A percentile compares a stretch with the other conserved stretches of the same genome.
These are phyloP conservation scores for Dyspetes luteomarginatus DNA, from an alignment of 2,888 invertebrate genomes.

Conservation along the genomic window DNA sequence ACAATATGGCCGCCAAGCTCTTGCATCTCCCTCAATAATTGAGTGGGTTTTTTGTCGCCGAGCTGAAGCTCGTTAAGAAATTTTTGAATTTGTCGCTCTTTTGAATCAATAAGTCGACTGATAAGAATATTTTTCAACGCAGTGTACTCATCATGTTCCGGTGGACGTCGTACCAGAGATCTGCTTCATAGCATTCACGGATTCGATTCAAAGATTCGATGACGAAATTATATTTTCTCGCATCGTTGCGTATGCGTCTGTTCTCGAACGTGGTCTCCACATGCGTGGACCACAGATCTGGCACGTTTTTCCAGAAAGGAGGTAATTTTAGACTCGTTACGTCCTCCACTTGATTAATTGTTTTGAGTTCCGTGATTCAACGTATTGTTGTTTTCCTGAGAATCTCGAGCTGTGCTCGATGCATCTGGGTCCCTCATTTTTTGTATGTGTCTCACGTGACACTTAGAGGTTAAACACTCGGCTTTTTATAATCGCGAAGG, in stretches of 20 bases:
- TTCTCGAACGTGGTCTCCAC: slow-evolving; percentile 1
- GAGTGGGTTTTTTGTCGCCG: slow-evolving; percentile 59
- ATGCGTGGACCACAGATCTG: slow-evolving; percentile 4
- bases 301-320: slow-evolving; percentile 2
- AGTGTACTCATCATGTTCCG: background rate
- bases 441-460: too few relatives aligned
- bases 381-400: background rate
- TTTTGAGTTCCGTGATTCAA: background rate
- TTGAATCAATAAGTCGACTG: slow-evolving; percentile 52
- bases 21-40: slow-evolving; percentile 56
- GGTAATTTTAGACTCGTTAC: background rate
- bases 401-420: too few relatives aligned
- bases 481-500: background rate
- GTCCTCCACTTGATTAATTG: background rate
- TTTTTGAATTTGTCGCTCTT: slow-evolving; percentile 46
- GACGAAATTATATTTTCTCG: background rate
- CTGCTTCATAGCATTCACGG: background rate
- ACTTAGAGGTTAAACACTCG: background rate
- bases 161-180: slow-evolving; percentile 1
- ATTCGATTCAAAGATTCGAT: slow-evolving; percentile 5
- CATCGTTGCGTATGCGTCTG: background rate
- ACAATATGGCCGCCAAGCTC: slow-evolving; percentile 40
- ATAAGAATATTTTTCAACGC: background rate
- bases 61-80: slow-evolving; percentile 56
- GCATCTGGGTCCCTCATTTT: background rate